Evolutionary conservation across 2,888 invertebrate genomes (phyloP), one percentile per base, ranked within the genome.

Genomic region (Tachystola acroxantha): DNA sequence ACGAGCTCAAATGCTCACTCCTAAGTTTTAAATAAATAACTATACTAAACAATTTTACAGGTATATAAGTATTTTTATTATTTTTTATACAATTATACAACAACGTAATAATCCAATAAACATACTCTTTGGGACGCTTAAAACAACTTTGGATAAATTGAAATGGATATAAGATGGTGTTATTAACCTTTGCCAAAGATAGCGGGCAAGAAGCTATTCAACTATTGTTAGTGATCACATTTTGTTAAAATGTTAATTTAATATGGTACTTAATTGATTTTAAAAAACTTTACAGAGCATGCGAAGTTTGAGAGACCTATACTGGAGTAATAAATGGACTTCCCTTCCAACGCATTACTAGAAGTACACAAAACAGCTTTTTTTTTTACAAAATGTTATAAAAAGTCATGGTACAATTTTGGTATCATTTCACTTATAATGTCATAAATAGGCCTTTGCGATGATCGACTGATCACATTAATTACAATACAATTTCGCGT

Each of bases 21-120:
- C 64, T 64, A 69, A 53, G 56, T 67, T 68, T 62, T 69, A 77
- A 85, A 85, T 85, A 86, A 86, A 84, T 85, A 67, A 76, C 76
- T 84, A 84, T 67, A 46, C 77, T 81, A 79, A 78, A 77, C 72
- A 74, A 78, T 76, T 82, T 76, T 81, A 85, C 80, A 84, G 54
- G 72, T 81, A 79, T 74, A 80, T 78, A 80, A 71, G 73, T 79
- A 73, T 78, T 76, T 78, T 75, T 75, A 75, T 75, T 72, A 68
- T 68, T 66, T 75, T 80, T 78, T 84, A 74, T 78, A 86, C 79
- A 85, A 82, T 82, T 81, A 80, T 85, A 86, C 84, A 85, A 78
- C 76, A 72, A 67, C 69, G 52, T 72, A 64, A 57, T 71, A 67
- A 70, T 67, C 72, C 67, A 66, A 75, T 80, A 72, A 75, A 75